A percentile compares a stretch with the other conserved stretches of the same genome.
phyloP scores from a whole-genome alignment of 2,113 vertebrate species.

The Paedocypris sp. region DNA sequence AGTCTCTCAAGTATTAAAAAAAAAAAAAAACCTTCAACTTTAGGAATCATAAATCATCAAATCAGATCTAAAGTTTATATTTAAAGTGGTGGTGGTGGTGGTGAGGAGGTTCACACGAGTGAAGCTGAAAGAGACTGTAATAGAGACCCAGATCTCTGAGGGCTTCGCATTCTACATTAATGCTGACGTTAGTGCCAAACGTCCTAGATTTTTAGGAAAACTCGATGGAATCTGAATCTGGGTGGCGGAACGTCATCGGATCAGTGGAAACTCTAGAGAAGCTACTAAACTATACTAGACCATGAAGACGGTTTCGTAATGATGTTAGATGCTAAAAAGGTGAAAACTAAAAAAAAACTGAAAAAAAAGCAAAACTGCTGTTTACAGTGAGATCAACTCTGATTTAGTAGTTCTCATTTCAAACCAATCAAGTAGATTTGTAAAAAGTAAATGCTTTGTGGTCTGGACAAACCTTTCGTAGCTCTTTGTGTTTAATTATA shows the following conservation, averaged over 20 bases:
- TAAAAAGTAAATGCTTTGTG: too few relatives aligned
- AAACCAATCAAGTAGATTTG: too few relatives aligned
- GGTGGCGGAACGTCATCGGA: not conserved
- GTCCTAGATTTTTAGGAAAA: not conserved
- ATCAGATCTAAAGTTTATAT: conserved; percentile 3
- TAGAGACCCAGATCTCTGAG: not conserved
- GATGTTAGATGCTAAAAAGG: too few relatives aligned
- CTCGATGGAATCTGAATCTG: not conserved
- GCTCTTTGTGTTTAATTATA: too few relatives aligned
- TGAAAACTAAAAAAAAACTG: too few relatives aligned
- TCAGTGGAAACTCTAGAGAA: not conserved
- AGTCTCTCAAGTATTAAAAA: not conserved
- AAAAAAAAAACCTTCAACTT: too few relatives aligned
- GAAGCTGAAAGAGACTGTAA: conserved; percentile 6
- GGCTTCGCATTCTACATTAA: not conserved
- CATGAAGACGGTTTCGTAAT: too few relatives aligned
- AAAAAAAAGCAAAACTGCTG: too few relatives aligned
- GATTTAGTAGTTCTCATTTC: too few relatives aligned
- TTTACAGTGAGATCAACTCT: too few relatives aligned
- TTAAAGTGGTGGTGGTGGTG: conserved; percentile 1
- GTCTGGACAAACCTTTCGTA: too few relatives aligned
- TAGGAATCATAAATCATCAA: conserved; percentile 6
- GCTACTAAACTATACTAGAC: too few relatives aligned
- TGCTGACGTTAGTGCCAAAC: conserved; percentile 3
- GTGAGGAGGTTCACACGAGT: not conserved